phyloP scores from a whole-genome alignment of 1,140 invertebrate genomes.

The Meteorus sp. region DNA sequence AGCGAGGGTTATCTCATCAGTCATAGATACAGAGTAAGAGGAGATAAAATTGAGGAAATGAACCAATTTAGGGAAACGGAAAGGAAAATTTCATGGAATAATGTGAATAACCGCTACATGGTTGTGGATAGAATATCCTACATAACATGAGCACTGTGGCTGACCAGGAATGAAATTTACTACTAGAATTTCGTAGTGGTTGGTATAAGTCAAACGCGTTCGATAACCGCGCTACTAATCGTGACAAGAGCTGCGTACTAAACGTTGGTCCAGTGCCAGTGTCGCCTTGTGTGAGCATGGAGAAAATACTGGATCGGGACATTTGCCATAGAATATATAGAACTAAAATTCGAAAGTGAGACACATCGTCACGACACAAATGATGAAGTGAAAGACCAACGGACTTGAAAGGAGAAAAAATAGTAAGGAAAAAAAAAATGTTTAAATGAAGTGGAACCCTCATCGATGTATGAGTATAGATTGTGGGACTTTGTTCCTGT shows the following conservation, averaged over 20 bases:
- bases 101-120: neutral
- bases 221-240: slow-evolving; percentile 11
- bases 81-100: no score
- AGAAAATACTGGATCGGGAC: neutral
- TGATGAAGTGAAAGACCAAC: no score
- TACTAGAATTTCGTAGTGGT: neutral
- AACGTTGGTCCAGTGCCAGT: slow-evolving; percentile 7
- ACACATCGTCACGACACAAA: no score
- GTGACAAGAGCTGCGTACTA: slow-evolving; percentile 5
- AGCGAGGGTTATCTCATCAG: no score
- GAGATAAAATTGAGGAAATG: no score
- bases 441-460: neutral
- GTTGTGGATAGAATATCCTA: neutral
- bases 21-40: no score
- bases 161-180: slow-evolving; percentile 6
- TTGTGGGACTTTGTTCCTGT: slow-evolving; percentile 35
- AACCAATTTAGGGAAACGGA: no score
- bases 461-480: slow-evolving; percentile 7
- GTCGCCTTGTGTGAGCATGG: neutral
- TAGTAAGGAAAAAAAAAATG: neutral
- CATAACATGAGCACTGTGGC: neutral
- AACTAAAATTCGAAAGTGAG: neutral
- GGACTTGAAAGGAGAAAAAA: neutral
- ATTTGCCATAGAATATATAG: neutral
- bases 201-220: neutral